Evolutionary conservation across 2,888 invertebrate genomes (phyloP), one percentile per base, ranked within the genome.

Genomic region (Digitonthophagus gazella): DNA sequence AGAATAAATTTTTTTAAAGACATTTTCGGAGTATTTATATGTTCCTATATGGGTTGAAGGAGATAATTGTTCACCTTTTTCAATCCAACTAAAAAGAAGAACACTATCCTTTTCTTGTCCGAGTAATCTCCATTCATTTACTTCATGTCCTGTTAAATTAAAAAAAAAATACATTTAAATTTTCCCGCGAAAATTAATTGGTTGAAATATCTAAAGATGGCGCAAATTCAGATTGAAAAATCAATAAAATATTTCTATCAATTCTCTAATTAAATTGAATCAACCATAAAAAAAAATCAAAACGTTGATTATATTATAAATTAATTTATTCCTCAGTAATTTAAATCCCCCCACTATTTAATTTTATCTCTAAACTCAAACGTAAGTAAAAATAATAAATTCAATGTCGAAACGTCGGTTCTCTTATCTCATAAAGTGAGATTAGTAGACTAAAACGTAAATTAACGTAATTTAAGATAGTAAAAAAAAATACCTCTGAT

Each of bases 61-160:
- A 5, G 58, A 44, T 69, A 66, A 71, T 19, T 74, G 73, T 70
- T 70, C 66, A n/a, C 72, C 73, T 3, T 75, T 72, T 72, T 80
- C 78, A 2, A 78, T 75, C 92, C 93, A 93, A 19, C 90, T 88
- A 28, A 93, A 85, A 20, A 93, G 80, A 77, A 93, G 85, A 0
- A 88, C 88, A 1, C 91, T 91, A 80, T 93, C 90, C 80, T 90
- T 90, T 79, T 94, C 93, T 81, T 93, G 93, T 0, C 93, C 93
- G 73, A 94, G 82, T 67, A 93, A 84, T 69, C 92, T 89, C 92
- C 93, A 93, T 84, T 93, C 91, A 73, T 89, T 87, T 0, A 91
- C 90, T 78, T 86, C 86, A 73, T 3, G 14, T 19, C 18, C 61
- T 61, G 8, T n/a, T 3, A 61, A 61, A 57, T 57, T n/a, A 54